phyloP scores from a whole-genome alignment of 2,113 vertebrate species.

The Phyllostomus hastatus region DNA sequence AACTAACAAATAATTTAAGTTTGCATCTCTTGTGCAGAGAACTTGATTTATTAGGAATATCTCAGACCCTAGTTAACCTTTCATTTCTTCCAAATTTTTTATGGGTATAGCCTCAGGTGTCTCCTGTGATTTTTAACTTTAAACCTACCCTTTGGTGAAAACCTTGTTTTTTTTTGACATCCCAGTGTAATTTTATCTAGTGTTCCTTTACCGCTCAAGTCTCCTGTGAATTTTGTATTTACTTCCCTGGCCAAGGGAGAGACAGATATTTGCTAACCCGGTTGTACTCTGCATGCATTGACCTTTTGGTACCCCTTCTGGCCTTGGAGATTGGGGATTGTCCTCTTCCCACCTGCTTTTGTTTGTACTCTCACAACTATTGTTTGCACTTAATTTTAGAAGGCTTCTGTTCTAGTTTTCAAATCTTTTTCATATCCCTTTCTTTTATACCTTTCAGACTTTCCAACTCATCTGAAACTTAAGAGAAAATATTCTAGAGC shows the following conservation, averaged over 20 bases:
- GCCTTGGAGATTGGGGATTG: background rate
- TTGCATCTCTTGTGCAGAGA: background rate
- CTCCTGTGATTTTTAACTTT: background rate
- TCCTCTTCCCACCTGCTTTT: slow-evolving; percentile 10
- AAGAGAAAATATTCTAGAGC: background rate
- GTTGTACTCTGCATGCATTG: background rate
- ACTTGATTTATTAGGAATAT: background rate
- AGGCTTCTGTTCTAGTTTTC: background rate
- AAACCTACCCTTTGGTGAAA: slow-evolving; percentile 3
- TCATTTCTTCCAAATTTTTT: slow-evolving; percentile 6
- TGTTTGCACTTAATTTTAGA: slow-evolving; percentile 68
- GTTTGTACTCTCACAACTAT: slow-evolving; percentile 41
- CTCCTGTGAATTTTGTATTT: slow-evolving; percentile 54
- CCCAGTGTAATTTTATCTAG: slow-evolving; percentile 43
- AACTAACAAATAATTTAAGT: background rate
- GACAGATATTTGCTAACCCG: background rate
- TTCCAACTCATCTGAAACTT: background rate
- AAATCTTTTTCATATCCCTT: background rate
- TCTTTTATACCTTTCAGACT: background rate
- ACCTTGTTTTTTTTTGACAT: background rate
- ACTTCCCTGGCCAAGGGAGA: background rate
- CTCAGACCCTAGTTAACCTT: background rate
- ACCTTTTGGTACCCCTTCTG: background rate
- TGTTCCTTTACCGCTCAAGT: slow-evolving; percentile 1
- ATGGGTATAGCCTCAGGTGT: background rate